A percentile compares a stretch with the other conserved stretches of the same genome.
phyloP scores from a whole-genome alignment of 2,113 vertebrate species.

The Eretmochelys imbricata region DNA sequence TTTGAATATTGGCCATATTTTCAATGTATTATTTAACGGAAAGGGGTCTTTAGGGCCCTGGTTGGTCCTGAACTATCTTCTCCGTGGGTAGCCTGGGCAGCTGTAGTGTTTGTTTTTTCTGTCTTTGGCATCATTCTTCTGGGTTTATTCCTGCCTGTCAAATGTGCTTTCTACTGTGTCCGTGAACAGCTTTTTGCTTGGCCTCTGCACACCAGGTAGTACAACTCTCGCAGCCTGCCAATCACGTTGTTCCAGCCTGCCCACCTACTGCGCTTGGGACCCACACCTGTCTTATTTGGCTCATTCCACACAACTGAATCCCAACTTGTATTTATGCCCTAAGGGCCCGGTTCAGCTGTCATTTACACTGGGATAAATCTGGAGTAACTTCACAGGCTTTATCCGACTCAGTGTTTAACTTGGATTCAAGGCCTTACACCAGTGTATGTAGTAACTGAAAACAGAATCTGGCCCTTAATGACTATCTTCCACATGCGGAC shows the following conservation, averaged over 20 bases:
- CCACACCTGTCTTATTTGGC: background rate
- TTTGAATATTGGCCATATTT: background rate
- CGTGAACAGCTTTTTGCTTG: background rate
- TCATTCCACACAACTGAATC: background rate
- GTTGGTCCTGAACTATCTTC: background rate
- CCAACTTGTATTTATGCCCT: rapidly evolving
- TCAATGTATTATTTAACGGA: background rate
- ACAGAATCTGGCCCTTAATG: background rate
- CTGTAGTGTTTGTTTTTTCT: background rate
- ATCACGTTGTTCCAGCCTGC: background rate
- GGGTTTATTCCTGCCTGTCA: background rate
- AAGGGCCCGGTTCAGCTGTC: background rate
- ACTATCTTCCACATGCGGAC: background rate
- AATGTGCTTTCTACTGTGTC: background rate
- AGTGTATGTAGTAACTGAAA: background rate
- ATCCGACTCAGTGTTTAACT: background rate
- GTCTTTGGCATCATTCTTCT: background rate
- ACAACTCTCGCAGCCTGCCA: background rate
- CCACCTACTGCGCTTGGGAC: background rate
- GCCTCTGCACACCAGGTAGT: background rate
- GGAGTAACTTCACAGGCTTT: background rate
- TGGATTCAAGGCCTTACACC: background rate
- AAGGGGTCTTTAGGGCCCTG: background rate
- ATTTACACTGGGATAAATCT: background rate
- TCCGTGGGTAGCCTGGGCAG: background rate